These are phyloP conservation scores for Aporophyla nigra DNA, from an alignment of 2,888 invertebrate genomes.

Conservation along the genomic window DNA sequence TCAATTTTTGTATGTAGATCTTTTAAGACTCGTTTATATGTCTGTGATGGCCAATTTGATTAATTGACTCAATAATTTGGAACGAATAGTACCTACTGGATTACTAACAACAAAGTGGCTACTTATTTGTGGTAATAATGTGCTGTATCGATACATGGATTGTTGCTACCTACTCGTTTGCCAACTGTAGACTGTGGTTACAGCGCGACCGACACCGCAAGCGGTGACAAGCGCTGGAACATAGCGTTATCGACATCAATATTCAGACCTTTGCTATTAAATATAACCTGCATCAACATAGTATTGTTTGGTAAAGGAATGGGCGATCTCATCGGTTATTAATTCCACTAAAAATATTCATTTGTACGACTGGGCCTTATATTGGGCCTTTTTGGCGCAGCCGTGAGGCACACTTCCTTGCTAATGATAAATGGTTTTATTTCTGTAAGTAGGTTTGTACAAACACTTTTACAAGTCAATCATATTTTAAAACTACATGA, in stretches of 20 bases:
- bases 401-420: no score
- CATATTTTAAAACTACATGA: no score
- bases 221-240: background rate
- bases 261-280: background rate
- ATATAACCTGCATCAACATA: background rate
- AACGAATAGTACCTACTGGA: background rate
- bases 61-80: background rate
- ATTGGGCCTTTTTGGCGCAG: no score
- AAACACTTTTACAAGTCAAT: no score
- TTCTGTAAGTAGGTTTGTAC: no score
- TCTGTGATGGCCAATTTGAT: background rate
- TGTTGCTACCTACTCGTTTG: background rate
- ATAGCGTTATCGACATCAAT: slow-evolving; percentile 29
- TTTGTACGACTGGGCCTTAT: no score
- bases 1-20: background rate
- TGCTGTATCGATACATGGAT: background rate
- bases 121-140: slow-evolving; percentile 1
- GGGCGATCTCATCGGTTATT: no score
- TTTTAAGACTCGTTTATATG: no score
- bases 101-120: background rate
- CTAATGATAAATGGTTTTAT: no score
- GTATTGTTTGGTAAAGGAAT: background rate
- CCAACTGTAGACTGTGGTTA: slow-evolving; percentile 29
- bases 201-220: slow-evolving; percentile 27
- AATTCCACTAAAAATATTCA: background rate